Conservation (phyloP, 2,113 vertebrate species). For the Eretmochelys imbricata region DNA sequence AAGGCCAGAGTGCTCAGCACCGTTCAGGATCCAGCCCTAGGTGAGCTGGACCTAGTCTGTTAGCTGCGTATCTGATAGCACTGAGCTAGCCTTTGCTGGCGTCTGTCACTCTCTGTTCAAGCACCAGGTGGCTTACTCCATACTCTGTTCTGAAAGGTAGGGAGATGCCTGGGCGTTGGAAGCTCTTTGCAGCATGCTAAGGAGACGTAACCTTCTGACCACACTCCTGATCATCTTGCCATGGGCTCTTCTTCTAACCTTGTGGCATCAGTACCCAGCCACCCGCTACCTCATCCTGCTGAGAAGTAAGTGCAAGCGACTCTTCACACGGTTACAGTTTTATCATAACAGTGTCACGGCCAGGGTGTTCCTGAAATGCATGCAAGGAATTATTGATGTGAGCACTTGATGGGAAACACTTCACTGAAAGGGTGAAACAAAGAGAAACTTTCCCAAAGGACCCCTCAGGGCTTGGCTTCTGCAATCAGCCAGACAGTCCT, state of each 20-base stretch:
- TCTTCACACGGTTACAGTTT: neutral
- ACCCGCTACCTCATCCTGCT: slow-evolving; percentile 79
- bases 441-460: neutral
- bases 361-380: neutral
- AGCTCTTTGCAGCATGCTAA: slow-evolving; percentile 80
- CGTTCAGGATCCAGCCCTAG: neutral
- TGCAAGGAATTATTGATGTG: accelerated
- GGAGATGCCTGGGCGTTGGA: slow-evolving; percentile 75
- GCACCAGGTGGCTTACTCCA: neutral
- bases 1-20: neutral
- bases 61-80: neutral
- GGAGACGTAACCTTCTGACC: slow-evolving; percentile 82
- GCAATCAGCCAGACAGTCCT: neutral
- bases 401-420: neutral
- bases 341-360: neutral
- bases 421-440: neutral
- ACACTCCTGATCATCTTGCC: slow-evolving; percentile 79
- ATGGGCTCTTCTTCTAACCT: slow-evolving; percentile 79
- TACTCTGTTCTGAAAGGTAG: slow-evolving; percentile 57
- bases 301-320: slow-evolving; percentile 74
- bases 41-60: neutral
- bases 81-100: neutral
- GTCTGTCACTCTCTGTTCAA: neutral
- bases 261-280: slow-evolving; percentile 80
- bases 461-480: neutral